phyloP scores from a whole-genome alignment of 2,797 vertebrate genomes.

The Epinephelus coioides region DNA sequence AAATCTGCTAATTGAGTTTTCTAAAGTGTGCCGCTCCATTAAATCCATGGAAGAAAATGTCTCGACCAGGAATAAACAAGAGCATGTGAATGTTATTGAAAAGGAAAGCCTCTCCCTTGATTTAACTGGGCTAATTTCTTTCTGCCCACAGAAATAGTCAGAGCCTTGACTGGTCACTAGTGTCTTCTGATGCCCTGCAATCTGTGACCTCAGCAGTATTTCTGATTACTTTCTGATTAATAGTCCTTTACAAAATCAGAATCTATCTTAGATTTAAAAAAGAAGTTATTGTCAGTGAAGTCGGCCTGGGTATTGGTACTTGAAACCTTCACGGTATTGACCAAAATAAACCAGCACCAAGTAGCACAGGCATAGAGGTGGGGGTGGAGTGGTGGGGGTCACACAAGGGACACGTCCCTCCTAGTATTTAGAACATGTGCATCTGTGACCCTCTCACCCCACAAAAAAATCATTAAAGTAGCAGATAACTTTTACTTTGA shows the following conservation, averaged over 20 bases:
- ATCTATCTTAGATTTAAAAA: too few species aligned
- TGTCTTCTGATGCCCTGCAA: not conserved
- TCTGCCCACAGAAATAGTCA: slow-evolving; percentile 17
- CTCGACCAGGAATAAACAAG: slow-evolving; percentile 64
- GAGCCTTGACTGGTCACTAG: slow-evolving; percentile 17
- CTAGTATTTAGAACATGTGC: too few species aligned
- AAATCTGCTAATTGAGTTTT: slow-evolving; percentile 77
- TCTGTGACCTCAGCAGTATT: slow-evolving; percentile 5
- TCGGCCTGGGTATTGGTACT: too few species aligned
- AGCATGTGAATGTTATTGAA: slow-evolving; percentile 48
- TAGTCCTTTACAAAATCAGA: not conserved
- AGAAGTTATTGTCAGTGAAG: too few species aligned
- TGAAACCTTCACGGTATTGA: too few species aligned
- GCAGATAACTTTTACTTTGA: too few species aligned
- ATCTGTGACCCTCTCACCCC: too few species aligned
- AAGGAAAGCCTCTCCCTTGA: slow-evolving; percentile 54
- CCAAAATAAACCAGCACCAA: too few species aligned
- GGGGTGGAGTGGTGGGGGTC: too few species aligned
- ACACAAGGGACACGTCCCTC: too few species aligned
- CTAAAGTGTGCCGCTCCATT: slow-evolving; percentile 58
- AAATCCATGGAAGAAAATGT: slow-evolving; percentile 56
- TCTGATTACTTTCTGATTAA: not conserved
- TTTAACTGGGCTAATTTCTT: slow-evolving; percentile 34
- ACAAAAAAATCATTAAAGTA: too few species aligned
- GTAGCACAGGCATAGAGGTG: too few species aligned